phyloP scores from a whole-genome alignment of 2,113 vertebrate genomes.

The Lycaon pictus region DNA sequence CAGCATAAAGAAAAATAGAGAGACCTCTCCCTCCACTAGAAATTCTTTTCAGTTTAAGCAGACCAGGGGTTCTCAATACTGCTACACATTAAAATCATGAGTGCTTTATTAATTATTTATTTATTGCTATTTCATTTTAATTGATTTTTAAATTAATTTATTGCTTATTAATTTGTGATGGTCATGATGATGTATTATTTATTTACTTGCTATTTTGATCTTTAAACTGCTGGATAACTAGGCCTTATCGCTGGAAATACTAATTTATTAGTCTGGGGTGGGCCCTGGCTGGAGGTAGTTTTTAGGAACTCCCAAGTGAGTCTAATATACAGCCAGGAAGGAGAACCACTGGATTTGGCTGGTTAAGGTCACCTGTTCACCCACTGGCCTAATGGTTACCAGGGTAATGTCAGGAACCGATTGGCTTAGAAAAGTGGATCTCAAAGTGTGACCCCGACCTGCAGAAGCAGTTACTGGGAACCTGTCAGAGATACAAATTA shows the following conservation, averaged over 20 bases:
- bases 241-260: not conserved
- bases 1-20: not conserved
- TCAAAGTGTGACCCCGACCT: not conserved
- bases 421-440: not conserved
- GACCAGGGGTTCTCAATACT: not conserved
- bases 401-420: not conserved
- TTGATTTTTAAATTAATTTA: not conserved
- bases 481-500: not conserved
- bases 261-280: not conserved
- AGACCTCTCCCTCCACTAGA: not conserved
- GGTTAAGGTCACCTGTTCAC: not conserved
- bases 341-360: not conserved
- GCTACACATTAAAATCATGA: not conserved
- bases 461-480: not conserved
- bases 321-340: not conserved
- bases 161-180: not conserved
- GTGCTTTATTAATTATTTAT: not conserved
- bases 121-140: conserved; percentile 29
- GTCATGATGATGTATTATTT: not conserved
- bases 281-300: not conserved
- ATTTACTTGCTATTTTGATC: not conserved
- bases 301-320: not conserved
- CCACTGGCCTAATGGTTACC: not conserved
- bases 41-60: not conserved
- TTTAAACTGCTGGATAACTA: not conserved